Conservation (phyloP, 2,797 vertebrate genomes). For the Cirrhinus molitorella region DNA sequence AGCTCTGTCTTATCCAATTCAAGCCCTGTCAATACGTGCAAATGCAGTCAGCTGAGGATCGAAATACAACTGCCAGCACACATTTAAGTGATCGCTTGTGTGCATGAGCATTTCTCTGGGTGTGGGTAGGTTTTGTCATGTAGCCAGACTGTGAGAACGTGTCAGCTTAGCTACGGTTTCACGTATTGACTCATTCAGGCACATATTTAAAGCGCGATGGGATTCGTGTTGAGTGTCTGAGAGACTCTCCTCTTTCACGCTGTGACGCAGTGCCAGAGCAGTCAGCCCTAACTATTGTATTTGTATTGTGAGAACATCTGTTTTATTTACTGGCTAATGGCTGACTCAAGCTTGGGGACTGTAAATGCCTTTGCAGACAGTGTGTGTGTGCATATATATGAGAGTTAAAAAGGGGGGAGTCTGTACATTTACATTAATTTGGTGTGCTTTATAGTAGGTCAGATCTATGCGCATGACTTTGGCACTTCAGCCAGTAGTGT, state of each 20-base stretch:
- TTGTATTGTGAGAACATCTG: conserved; percentile 80
- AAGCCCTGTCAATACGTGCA: conserved; percentile 18
- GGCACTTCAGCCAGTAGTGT: conserved; percentile 38
- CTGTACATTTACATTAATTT: conserved; percentile 35
- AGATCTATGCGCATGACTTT: conserved; percentile 8
- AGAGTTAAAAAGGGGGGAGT: conserved; percentile 12
- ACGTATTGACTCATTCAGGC: conserved; percentile 32
- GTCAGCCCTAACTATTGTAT: conserved; percentile 58
- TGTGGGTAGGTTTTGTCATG: conserved; percentile 23
- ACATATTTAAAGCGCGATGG: conserved; percentile 12
- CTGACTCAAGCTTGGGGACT: conserved; percentile 66
- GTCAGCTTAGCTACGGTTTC: conserved; percentile 36
- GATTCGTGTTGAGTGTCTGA: conserved; percentile 40
- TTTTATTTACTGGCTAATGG: conserved; percentile 72
- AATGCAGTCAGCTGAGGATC: conserved; percentile 50
- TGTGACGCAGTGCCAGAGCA: conserved; percentile 23
- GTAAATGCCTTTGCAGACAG: conserved; percentile 48
- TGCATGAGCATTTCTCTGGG: conserved; percentile 41
- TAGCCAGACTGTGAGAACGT: conserved; percentile 39
- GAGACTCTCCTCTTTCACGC: conserved; percentile 13
- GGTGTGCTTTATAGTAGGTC: conserved; percentile 7
- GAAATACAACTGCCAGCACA: conserved; percentile 40
- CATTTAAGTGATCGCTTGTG: conserved; percentile 14
- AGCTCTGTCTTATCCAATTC: conserved; percentile 52
- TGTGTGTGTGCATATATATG: conserved; percentile 38